Percentiles rank a stretch among this genome's conserved stretches.
Evolutionary conservation across 2,888 invertebrate genomes (phyloP).

Genomic region (Drosophila lutescens): DNA sequence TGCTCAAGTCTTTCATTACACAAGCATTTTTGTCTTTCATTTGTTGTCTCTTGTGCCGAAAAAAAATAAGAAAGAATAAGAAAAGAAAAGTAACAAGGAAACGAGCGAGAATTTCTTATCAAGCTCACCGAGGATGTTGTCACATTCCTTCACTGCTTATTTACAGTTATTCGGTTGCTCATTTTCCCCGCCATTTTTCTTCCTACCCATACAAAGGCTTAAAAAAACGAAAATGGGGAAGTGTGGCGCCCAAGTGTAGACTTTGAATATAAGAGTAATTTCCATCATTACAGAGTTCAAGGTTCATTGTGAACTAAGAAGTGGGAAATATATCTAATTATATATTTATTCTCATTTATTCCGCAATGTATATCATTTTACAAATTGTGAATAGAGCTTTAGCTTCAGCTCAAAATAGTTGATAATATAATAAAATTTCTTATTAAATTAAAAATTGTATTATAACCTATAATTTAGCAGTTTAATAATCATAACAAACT

Average conservation of each 20-base stretch:
- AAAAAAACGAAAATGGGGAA: conserved; percentile 8
- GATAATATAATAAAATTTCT: too few species aligned
- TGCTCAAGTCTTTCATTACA: conserved; percentile 76
- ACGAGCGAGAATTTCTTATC: conserved; percentile 41
- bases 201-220: conserved; percentile 39
- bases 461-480: too few species aligned
- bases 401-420: too few species aligned
- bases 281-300: conserved; percentile 29
- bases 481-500: too few species aligned
- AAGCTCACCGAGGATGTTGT: conserved; percentile 33
- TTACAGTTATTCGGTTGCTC: conserved; percentile 71
- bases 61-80: conserved; percentile 8
- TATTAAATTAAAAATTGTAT: too few species aligned
- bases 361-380: too few species aligned
- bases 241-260: conserved; percentile 15
- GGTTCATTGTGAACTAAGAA: not conserved
- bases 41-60: conserved; percentile 57
- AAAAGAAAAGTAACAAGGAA: conserved; percentile 10
- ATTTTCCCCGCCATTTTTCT: conserved; percentile 37
- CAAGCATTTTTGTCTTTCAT: conserved; percentile 72
- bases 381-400: too few species aligned
- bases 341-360: too few species aligned
- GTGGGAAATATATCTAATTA: too few species aligned
- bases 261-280: conserved; percentile 30
- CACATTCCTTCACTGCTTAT: conserved; percentile 70